Evolutionary conservation across 1,140 invertebrate genomes (phyloP).

Genomic region (Drosophila neocordata): DNA sequence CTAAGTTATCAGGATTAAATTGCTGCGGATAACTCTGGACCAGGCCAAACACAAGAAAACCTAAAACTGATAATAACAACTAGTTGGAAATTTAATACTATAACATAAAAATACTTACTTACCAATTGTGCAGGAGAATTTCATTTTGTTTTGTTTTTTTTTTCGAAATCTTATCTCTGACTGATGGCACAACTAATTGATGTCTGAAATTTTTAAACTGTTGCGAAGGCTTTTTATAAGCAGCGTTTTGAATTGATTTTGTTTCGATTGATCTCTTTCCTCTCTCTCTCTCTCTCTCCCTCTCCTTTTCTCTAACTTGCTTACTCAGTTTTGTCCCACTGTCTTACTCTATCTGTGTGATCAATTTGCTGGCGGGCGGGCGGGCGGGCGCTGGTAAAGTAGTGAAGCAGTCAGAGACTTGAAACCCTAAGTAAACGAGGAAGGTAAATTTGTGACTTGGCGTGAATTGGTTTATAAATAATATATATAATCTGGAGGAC

Average conservation of each 20-base stretch:
- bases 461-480: not conserved
- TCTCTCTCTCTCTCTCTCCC: not conserved
- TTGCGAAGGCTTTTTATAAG: not conserved
- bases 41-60: constrained; percentile 14
- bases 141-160: too few relatives aligned
- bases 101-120: too few relatives aligned
- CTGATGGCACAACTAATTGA: constrained; percentile 1
- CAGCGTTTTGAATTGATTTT: not conserved
- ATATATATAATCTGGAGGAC: not conserved
- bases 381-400: too few relatives aligned
- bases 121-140: not conserved
- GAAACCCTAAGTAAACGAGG: not conserved
- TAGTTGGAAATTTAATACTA: too few relatives aligned
- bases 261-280: not conserved
- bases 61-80: not conserved
- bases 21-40: constrained; percentile 28
- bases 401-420: not conserved
- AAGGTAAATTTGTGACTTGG: not conserved
- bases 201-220: not conserved
- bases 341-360: not conserved
- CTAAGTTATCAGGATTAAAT: not conserved
- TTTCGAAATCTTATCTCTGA: constrained; percentile 5
- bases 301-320: not conserved
- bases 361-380: too few relatives aligned
- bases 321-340: not conserved